Percentiles rank a stretch among this genome's conserved stretches.
Evolutionary conservation across 2,113 vertebrate species (phyloP).

Genomic region (Carollia perspicillata): DNA sequence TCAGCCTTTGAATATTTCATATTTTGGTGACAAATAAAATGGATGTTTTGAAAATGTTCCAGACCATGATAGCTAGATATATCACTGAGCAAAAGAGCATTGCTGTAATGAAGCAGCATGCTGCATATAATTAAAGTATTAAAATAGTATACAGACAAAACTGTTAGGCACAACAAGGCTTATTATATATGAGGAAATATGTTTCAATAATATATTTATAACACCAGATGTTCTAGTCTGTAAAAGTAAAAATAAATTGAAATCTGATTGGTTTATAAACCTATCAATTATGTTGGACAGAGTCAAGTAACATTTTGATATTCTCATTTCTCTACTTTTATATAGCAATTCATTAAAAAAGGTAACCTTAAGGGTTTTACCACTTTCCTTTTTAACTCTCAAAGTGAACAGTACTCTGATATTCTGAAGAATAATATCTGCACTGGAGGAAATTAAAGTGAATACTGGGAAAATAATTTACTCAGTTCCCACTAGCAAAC

Average conservation of each 20-base stretch:
- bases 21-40: constrained; percentile 1
- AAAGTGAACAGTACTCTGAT: constrained; percentile 9
- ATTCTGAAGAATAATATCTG: constrained; percentile 18
- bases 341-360: not conserved
- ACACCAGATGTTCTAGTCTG: not conserved
- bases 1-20: not conserved
- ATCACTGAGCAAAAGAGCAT: constrained; percentile 37
- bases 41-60: constrained; percentile 31
- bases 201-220: constrained; percentile 19
- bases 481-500: constrained; percentile 9
- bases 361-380: not conserved
- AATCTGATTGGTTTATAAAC: constrained; percentile 51
- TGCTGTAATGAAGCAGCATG: not conserved
- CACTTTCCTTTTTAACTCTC: constrained; percentile 17
- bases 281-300: not conserved
- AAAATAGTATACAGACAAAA: constrained; percentile 21
- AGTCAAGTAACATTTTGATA: constrained; percentile 2
- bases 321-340: not conserved
- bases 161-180: constrained; percentile 11
- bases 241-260: constrained; percentile 42
- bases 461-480: constrained; percentile 34
- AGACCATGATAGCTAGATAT: not conserved
- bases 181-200: not conserved
- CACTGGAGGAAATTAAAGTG: constrained; percentile 23
- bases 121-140: constrained; percentile 52